Evolutionary conservation across 2,113 vertebrate genomes (phyloP), one percentile per base, ranked within the genome.

Genomic region (Cavia aperea): DNA sequence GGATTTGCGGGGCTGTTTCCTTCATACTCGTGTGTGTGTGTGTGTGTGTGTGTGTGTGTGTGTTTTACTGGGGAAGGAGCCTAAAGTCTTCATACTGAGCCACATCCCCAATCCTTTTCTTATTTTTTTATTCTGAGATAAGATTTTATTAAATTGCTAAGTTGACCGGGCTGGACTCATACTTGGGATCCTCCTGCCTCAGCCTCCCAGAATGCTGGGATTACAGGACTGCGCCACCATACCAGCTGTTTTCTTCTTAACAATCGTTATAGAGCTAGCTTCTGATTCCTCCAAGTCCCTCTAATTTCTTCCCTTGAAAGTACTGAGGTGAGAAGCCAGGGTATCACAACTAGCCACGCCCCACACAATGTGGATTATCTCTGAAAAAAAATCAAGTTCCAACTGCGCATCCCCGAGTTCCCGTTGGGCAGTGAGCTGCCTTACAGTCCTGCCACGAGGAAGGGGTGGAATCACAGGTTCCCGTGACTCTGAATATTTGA

Each of bases 351-450:
- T 19, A 78, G 29, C 7, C 75, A 54, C 14, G 33, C 19, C 29
- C 49, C 46, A 51, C 49, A 78, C 46, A 33, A 81, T 0, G 15
- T 19, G 58, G 90, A 62, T 72, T 8, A 81, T 39, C 70, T 93
- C n/a, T 39, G n/a, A 86, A 60, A 93, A 87, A 82, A 82, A 85
- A 66, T 88, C 66, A 73, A 58, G 82, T 86, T 73, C 73, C 62
- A 21, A 5, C 9, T 24, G 29, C 51, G 75, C 87, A 29, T 39
- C 5, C 66, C 19, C 31, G 8, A 89, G 36, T n/a, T 58, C 70
- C 90, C 60, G 31, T 79, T 24, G 31, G 43, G 68, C 43, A 31
- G 4, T 13, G 68, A 86, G 29, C 66, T 60, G 62, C 43, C 31
- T 63, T 29, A 15, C 31, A n/a, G 36, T 21, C 21, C 70, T 63